These are phyloP conservation scores for Diadophis punctatus DNA, from an alignment of 2,113 vertebrate species.

Conservation along the genomic window DNA sequence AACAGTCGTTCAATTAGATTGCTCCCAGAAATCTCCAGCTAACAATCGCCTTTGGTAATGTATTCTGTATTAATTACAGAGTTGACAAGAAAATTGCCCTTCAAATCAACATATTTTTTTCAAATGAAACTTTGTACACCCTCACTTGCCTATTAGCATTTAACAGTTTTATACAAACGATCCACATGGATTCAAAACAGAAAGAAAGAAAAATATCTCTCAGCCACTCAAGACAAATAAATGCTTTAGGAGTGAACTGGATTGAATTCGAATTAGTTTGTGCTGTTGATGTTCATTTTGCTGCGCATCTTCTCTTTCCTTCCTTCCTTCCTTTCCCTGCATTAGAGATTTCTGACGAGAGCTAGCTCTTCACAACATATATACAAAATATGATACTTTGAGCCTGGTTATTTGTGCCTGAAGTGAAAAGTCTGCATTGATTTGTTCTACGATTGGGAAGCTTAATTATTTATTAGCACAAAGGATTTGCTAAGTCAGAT, in stretches of 20 bases:
- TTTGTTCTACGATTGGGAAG: not conserved
- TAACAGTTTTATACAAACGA: slow-evolving; percentile 1
- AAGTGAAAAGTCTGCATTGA: not conserved
- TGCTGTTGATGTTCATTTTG: not conserved
- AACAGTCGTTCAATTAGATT: slow-evolving; percentile 72
- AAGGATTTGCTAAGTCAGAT: not conserved
- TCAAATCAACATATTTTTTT: slow-evolving; percentile 57
- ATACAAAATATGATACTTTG: not conserved
- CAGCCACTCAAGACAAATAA: not conserved
- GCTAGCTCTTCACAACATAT: not conserved
- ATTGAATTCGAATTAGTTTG: not conserved
- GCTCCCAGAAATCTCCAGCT: slow-evolving; percentile 59
- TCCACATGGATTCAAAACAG: not conserved
- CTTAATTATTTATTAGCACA: not conserved
- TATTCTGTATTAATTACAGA: slow-evolving; percentile 70
- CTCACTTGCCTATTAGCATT: not conserved
- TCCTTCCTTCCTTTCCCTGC: not conserved
- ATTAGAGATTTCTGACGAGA: not conserved
- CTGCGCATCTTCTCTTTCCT: not conserved
- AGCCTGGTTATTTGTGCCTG: not conserved
- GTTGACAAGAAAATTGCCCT: slow-evolving; percentile 77
- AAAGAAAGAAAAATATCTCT: not conserved
- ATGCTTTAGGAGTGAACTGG: not conserved
- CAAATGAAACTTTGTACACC: not conserved
- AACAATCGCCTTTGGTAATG: slow-evolving; percentile 67